Base-by-base conservation (phyloP, 2,113 vertebrate genomes). In the Amphiprion percula region DNA sequence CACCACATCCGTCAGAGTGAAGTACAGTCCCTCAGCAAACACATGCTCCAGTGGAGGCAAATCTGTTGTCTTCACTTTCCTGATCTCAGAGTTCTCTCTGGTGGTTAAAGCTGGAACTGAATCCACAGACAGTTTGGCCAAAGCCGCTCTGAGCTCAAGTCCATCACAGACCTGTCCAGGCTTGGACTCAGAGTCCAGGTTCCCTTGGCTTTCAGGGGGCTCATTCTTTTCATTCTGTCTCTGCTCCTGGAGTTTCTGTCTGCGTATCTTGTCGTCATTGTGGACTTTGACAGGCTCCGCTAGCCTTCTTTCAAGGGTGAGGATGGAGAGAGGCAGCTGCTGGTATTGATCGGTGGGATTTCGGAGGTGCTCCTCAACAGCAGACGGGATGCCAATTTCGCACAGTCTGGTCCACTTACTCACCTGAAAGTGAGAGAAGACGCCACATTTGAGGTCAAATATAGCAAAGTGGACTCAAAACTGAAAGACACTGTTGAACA, bases 351-450 rank as follows among this genome's bases (percentile, higher is more conserved):
- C 85, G 9, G 69, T 67, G 24, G 95, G 91, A 0, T 90, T 91
- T 0, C 10, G 87, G 65, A 98, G 91, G 89, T 96, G 97, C 26
- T 91, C 89, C 89, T 98, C 97, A 21, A 99, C 94, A 39, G 96
- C 96, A 58, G 92, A 92, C 12, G 98, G 98, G 78, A 99, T 97
- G 83, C 94, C 96, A 80, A 97, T 94, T 90, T 99, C 98, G 93
- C 98, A 99, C 3, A 99, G 94, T 53, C 97, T 94, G 81, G 98
- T 99, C 98, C 98, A 99, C 75, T 96, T 96, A 91, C 98, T 99
- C 64, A 99, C 97, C 98, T 99, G 83, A 64, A 4, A 87, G 80
- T 11, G 72, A 1, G 68, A 78, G 80, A 8, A 33, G 21, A 68
- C 46, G 46, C 47, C 3, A 54, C 4, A 58, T 72, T 58, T 37